These are phyloP conservation scores for Calycopis cecrops DNA, from an alignment of 1,140 invertebrate species.

Conservation along the genomic window DNA sequence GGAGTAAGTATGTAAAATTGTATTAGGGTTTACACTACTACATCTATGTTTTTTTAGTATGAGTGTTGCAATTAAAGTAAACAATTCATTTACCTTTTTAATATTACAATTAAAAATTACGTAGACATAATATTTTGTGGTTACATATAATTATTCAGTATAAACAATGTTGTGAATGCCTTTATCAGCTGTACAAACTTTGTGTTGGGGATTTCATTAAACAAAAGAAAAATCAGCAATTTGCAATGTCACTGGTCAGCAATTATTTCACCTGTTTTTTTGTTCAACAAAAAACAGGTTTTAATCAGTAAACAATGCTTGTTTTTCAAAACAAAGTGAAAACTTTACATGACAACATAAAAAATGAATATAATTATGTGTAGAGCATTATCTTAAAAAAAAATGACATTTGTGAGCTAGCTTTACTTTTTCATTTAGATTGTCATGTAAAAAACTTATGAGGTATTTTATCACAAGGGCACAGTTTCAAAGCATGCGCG, in stretches of 20 bases:
- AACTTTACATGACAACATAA: constrained; percentile 51
- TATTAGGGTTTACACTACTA: neutral
- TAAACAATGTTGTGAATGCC: constrained; percentile 63
- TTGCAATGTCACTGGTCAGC: neutral
- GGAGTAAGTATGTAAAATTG: no score
- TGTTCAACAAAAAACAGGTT: constrained; percentile 34
- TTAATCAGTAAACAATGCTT: constrained; percentile 46
- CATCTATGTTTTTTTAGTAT: neutral
- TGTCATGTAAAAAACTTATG: constrained; percentile 57
- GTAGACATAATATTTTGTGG: constrained; percentile 71
- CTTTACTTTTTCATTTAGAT: constrained; percentile 33
- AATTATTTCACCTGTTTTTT: neutral
- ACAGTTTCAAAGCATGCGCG: constrained; percentile 53
- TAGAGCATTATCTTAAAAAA: constrained; percentile 2
- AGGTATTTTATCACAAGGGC: constrained; percentile 63
- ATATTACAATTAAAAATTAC: constrained; percentile 65
- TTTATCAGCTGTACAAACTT: constrained; percentile 44
- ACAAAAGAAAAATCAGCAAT: constrained; percentile 4
- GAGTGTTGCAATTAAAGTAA: constrained; percentile 29
- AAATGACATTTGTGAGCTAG: constrained; percentile 11
- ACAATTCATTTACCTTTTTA: constrained; percentile 57
- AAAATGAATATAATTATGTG: constrained; percentile 24
- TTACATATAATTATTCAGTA: constrained; percentile 71
- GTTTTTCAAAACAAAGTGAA: constrained; percentile 34
- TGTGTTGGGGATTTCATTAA: constrained; percentile 21